These are phyloP conservation scores for Catocala nupta DNA, from an alignment of 2,888 invertebrate species.

Conservation along the genomic window DNA sequence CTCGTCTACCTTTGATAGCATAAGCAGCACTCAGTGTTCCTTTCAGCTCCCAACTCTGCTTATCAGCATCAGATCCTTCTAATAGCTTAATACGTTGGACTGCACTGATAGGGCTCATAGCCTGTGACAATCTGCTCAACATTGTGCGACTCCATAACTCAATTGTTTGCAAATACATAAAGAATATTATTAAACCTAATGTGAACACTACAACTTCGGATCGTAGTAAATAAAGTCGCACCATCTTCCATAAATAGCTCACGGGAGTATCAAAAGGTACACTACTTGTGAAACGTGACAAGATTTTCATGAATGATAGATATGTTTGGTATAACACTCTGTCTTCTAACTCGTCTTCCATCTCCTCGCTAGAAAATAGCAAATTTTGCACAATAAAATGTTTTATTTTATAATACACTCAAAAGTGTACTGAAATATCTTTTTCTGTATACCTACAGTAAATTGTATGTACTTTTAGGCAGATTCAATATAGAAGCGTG, in stretches of 20 bases:
- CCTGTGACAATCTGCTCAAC: constrained; percentile 90
- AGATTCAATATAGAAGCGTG: constrained; percentile 17
- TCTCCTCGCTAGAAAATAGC: constrained; percentile 73
- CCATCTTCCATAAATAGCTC: constrained; percentile 92
- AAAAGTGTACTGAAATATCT: constrained; percentile 20
- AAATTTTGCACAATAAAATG: constrained; percentile 45
- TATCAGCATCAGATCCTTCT: constrained; percentile 85
- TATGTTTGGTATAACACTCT: constrained; percentile 95
- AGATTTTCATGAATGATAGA: constrained; percentile 94
- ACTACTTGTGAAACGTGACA: constrained; percentile 94
- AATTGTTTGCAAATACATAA: constrained; percentile 94
- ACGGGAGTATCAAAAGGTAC: constrained; percentile 92
- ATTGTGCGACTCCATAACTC: constrained; percentile 94
- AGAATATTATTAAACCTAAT: constrained; percentile 90
- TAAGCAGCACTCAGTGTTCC: constrained; percentile 93
- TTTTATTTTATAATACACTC: constrained; percentile 16
- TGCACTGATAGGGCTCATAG: constrained; percentile 88
- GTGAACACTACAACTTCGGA: constrained; percentile 93
- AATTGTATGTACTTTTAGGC: constrained; percentile 22
- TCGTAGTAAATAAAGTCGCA: constrained; percentile 92
- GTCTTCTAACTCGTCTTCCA: constrained; percentile 98
- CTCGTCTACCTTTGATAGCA: constrained; percentile 95
- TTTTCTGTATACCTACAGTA: constrained; percentile 38
- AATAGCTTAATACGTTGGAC: constrained; percentile 88
- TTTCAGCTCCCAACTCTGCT: constrained; percentile 92